Base-by-base conservation (phyloP, 2,113 vertebrate species). In the Passer montanus region DNA sequence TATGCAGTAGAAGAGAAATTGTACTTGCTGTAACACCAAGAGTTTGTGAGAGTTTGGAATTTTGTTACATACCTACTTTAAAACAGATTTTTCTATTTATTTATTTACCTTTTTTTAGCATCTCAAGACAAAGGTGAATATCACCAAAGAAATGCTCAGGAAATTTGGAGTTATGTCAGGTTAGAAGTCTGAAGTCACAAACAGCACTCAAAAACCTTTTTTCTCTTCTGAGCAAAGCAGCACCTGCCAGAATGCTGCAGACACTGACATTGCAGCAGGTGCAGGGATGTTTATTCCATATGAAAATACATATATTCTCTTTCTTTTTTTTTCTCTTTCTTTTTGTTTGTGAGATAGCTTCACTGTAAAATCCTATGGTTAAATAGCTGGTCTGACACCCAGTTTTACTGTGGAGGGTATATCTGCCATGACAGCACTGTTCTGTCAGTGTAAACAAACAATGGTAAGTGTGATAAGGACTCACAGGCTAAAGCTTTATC, bases 241-340 rank as follows among this genome's bases (percentile, higher is more conserved):
- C 70, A 47, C 24, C 11, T 26, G 19, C 37, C 39, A 87, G 37
- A 76, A 69, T 80, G 26, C 59, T 84, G 46, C 0, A 3, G 33
- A 14, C n/a, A 47, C 14, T 1, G 3, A 50, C 0, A 2, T 12
- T 1, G 1, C 26, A 62, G 19, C 50, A 91, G 62, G 69, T 64
- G 39, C 26, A 37, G 69, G 46, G 77, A 67, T 81, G 33, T 72
- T 89, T 89, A 75, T 91, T 73, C 39, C 20, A 2, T 14, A 39
- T 17, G 7, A 91, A 93, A 84, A 49, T 4, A 63, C 1, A 1
- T 28, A 35, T 35, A 1, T 5, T 18, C 8, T 37, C 23, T 13
- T 11, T 17, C 27, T 15, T 7, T 9, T 15, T 26, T 21, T 9
- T 44, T 28, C 22, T 47, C n/a, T 21, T 43, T 19, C 1, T 30